Evolutionary conservation across 2,797 vertebrate species (phyloP).

Genomic region (Acipenser ruthenus): DNA sequence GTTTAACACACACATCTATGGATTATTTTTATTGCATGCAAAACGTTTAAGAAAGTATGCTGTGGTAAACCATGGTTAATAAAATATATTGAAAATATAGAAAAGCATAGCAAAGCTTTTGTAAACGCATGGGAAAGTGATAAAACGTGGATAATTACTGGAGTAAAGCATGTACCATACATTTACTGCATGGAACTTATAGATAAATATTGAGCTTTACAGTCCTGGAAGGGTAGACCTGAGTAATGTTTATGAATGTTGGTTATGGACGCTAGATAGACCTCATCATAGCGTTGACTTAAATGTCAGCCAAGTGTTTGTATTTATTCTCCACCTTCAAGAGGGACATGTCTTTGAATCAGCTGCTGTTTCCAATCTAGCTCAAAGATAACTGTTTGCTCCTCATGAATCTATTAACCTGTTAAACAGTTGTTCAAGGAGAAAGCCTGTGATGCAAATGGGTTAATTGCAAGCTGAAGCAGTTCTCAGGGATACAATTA

Average conservation of each 20-base stretch:
- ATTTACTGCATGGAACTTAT: too few species aligned
- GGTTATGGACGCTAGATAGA: slow-evolving; percentile 7
- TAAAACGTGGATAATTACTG: too few species aligned
- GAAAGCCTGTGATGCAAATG: slow-evolving; percentile 26
- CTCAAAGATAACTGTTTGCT: slow-evolving; percentile 31
- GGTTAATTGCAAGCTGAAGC: slow-evolving; percentile 38
- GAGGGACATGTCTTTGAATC: slow-evolving; percentile 34
- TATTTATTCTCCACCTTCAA: slow-evolving; percentile 24
- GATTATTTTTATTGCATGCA: too few species aligned
- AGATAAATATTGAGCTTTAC: too few species aligned
- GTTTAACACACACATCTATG: too few species aligned
- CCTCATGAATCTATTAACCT: slow-evolving; percentile 39
- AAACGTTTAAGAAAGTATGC: too few species aligned
- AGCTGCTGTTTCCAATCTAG: slow-evolving; percentile 30
- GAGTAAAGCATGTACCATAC: too few species aligned
- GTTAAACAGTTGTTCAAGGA: slow-evolving; percentile 27
- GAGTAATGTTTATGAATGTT: background rate
- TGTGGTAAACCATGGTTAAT: too few species aligned
- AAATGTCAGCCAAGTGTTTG: slow-evolving; percentile 11
- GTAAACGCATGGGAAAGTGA: too few species aligned
- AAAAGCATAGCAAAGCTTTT: too few species aligned
- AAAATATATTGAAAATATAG: too few species aligned
- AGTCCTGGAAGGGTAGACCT: too few species aligned
- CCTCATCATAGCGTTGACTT: slow-evolving; percentile 6
- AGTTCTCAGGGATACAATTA: slow-evolving; percentile 35